A percentile compares a stretch with the other conserved stretches of the same genome.
Evolutionary conservation across 37 sponge, comb jelly and placozoan species (phyloP).

Genomic region (Crambe crambe): DNA sequence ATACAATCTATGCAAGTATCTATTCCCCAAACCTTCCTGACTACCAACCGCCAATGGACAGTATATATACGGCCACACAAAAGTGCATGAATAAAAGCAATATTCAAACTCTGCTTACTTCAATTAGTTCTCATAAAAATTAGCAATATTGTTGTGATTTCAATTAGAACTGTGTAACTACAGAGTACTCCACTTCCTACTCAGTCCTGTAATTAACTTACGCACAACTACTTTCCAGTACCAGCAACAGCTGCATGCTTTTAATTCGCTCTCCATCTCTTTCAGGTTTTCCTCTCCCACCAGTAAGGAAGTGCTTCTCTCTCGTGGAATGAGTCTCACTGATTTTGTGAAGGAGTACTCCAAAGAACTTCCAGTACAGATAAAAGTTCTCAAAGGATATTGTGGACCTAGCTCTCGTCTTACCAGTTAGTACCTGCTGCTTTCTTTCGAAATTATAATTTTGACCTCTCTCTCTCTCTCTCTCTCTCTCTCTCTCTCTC

Average conservation of each 20-base stretch:
- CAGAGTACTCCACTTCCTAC: background rate
- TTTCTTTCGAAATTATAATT: background rate
- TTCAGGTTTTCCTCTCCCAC: background rate
- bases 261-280: background rate
- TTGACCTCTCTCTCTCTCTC: background rate
- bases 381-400: slow-evolving; percentile 42
- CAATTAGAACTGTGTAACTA: too few relatives aligned
- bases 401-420: slow-evolving; percentile 19
- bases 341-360: slow-evolving; percentile 33
- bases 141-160: too few relatives aligned
- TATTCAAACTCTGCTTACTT: too few relatives aligned
- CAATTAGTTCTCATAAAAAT: too few relatives aligned
- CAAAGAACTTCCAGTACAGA: slow-evolving; percentile 13
- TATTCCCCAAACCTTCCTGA: too few relatives aligned
- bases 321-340: slow-evolving; percentile 13
- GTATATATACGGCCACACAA: too few relatives aligned
- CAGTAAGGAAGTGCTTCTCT: background rate
- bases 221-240: too few relatives aligned
- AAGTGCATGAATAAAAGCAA: too few relatives aligned
- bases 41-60: too few relatives aligned
- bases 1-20: too few relatives aligned
- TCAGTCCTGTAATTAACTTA: background rate
- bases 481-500: too few relatives aligned
- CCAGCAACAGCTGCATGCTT: too few relatives aligned
- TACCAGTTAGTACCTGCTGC: background rate